Conservation (phyloP, 2,797 vertebrate genomes). For the Thalassophryne amazonica region DNA sequence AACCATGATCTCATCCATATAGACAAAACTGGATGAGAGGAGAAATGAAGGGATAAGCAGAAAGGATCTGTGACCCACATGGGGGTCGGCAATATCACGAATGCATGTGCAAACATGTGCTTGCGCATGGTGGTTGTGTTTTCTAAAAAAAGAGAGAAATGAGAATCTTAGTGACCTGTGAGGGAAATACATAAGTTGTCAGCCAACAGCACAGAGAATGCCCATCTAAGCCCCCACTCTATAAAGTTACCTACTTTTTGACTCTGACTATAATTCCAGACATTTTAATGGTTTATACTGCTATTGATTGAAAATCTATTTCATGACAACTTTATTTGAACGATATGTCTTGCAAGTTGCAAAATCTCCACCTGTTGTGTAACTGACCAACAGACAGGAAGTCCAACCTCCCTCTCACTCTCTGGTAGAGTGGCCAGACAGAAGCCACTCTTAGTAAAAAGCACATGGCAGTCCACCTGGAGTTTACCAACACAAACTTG, state of each 20-base stretch:
- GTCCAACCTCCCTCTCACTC: too few species aligned
- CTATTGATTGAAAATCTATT: too few species aligned
- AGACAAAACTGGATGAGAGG: conserved; percentile 65
- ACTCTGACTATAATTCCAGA: background rate
- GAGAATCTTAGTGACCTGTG: conserved; percentile 59
- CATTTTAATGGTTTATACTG: too few species aligned
- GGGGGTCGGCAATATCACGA: conserved; percentile 45
- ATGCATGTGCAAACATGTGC: conserved; percentile 16
- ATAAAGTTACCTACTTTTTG: conserved; percentile 64
- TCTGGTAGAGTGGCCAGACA: too few species aligned
- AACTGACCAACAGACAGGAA: too few species aligned
- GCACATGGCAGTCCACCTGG: too few species aligned
- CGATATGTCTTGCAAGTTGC: too few species aligned
- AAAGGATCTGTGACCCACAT: conserved; percentile 50
- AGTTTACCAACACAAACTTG: too few species aligned
- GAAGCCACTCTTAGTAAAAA: too few species aligned
- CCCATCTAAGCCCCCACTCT: conserved; percentile 14
- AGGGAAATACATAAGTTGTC: conserved; percentile 73
- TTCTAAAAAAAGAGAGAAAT: conserved; percentile 82
- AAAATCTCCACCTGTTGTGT: too few species aligned
- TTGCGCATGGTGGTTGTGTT: conserved; percentile 35
- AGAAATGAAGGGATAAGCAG: conserved; percentile 47
- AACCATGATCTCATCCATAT: conserved; percentile 86
- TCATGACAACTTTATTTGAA: too few species aligned
- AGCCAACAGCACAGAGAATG: conserved; percentile 66